These are phyloP conservation scores for Diadema setosum DNA, from an alignment of 35 echinoderm and acorn worm genomes.

Conservation along the genomic window DNA sequence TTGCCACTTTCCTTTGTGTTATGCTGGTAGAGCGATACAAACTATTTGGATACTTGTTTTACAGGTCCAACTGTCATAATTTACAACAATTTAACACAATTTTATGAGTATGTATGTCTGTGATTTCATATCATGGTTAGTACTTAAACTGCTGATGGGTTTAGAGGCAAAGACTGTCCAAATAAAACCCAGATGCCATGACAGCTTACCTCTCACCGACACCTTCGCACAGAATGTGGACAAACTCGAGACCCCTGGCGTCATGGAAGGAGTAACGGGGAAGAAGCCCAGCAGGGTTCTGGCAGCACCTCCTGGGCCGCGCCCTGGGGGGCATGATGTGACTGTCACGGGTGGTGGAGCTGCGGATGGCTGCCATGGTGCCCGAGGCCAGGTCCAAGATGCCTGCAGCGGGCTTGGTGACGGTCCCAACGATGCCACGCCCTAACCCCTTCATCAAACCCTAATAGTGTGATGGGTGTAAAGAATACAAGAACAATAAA, in stretches of 20 bases:
- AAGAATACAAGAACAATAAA: no score
- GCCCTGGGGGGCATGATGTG: conserved; percentile 57
- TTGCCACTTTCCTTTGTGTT: no score
- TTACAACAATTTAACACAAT: no score
- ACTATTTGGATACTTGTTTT: no score
- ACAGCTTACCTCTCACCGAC: conserved; percentile 39
- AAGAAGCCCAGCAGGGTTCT: conserved; percentile 61
- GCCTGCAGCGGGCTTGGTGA: conserved; percentile 94
- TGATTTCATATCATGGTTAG: no score
- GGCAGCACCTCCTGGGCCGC: conserved; percentile 55
- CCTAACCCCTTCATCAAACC: conserved; percentile 84
- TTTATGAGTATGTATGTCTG: no score
- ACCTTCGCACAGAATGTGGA: conserved; percentile 62
- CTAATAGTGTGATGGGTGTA: no score
- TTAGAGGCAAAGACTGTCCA: no score
- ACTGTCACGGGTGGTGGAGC: conserved; percentile 58
- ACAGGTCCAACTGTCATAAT: no score
- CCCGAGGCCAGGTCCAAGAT: conserved; percentile 92
- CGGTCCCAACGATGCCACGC: conserved; percentile 81
- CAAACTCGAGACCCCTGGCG: conserved; percentile 69
- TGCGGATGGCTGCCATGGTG: conserved; percentile 60
- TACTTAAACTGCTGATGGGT: no score
- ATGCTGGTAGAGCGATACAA: no score
- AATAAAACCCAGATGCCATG: not conserved
- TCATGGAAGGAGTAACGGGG: conserved; percentile 71